Evolutionary conservation across 2,113 vertebrate genomes (phyloP).

Genomic region (Dicaeum eximium): DNA sequence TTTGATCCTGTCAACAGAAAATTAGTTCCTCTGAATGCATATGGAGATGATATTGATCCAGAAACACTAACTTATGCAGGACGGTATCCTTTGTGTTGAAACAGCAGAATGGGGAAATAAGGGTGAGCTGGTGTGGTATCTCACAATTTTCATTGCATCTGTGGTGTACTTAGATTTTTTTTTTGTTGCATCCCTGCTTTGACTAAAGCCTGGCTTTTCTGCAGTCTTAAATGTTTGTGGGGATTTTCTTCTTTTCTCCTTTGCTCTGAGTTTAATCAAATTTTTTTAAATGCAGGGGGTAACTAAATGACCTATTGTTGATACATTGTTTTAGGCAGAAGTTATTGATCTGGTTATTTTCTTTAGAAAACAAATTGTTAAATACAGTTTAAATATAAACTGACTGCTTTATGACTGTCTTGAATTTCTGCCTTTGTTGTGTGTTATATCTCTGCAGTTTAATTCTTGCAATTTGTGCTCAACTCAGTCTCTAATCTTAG

Average conservation of each 20-base stretch:
- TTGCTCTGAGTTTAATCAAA: background rate
- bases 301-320: background rate
- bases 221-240: background rate
- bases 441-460: background rate
- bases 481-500: background rate
- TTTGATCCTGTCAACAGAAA: slow-evolving; percentile 89
- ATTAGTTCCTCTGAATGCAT: slow-evolving; percentile 89
- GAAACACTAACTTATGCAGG: slow-evolving; percentile 86
- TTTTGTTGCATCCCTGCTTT: background rate
- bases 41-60: slow-evolving; percentile 79
- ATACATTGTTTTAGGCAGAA: background rate
- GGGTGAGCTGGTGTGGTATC: background rate
- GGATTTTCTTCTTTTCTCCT: background rate
- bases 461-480: background rate
- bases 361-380: background rate
- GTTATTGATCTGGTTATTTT: background rate
- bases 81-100: slow-evolving; percentile 84
- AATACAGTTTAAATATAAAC: background rate
- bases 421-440: background rate
- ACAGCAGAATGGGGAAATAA: background rate
- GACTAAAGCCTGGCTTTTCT: background rate
- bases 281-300: fast-evolving
- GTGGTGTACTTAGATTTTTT: background rate
- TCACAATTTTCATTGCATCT: background rate
- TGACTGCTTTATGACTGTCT: background rate